Conservation (phyloP, 2,113 vertebrate genomes). For the Ardeotis arabs region DNA sequence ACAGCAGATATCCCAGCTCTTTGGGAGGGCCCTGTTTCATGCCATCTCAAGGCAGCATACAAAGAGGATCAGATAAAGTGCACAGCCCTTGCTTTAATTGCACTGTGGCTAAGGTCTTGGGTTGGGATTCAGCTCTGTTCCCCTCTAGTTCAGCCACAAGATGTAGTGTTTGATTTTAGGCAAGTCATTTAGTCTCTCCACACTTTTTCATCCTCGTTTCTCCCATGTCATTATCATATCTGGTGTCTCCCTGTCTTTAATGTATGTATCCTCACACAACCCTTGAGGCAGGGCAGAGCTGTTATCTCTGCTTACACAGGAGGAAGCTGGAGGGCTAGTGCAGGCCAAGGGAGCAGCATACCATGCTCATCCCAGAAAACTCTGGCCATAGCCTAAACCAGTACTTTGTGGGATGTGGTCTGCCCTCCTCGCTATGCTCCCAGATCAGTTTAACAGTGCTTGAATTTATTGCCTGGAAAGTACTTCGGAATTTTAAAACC, state of each 20-base stretch:
- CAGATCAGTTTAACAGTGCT: neutral
- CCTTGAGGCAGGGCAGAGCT: neutral
- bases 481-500: neutral
- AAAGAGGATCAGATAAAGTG: neutral
- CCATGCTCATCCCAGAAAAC: neutral
- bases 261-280: neutral
- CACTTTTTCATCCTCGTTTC: neutral
- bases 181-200: neutral
- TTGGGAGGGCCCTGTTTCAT: neutral
- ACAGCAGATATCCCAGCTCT: neutral
- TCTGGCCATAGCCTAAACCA: neutral
- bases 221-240: neutral
- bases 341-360: neutral
- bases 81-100: neutral
- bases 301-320: neutral
- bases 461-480: neutral
- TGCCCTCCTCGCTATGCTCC: neutral
- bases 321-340: neutral
- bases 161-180: neutral
- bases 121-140: neutral
- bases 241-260: neutral
- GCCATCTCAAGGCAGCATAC: neutral
- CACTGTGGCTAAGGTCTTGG: neutral
- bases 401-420: neutral
- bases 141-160: neutral